These are phyloP conservation scores for Stegastes partitus DNA, from an alignment of 2,113 vertebrate species.

Conservation along the genomic window DNA sequence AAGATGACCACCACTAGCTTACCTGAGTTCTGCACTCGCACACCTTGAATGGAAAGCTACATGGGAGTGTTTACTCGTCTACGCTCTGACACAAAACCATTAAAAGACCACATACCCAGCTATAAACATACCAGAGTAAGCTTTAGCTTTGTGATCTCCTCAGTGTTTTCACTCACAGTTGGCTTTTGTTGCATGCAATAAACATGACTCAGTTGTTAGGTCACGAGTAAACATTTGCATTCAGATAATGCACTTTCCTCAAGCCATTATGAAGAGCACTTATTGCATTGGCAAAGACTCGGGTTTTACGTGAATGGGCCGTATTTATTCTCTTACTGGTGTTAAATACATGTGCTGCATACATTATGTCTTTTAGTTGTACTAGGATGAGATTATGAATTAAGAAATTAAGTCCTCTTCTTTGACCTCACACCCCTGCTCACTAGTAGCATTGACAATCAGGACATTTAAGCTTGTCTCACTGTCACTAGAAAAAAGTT, in stretches of 20 bases:
- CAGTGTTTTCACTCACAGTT: conserved; percentile 72
- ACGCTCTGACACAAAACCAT: conserved; percentile 58
- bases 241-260: conserved; percentile 61
- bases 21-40: conserved; percentile 32
- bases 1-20: conserved; percentile 9
- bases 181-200: conserved; percentile 71
- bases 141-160: conserved; percentile 65
- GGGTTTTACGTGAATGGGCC: conserved; percentile 22
- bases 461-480: too few species aligned
- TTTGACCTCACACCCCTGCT: too few species aligned
- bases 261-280: conserved; percentile 22
- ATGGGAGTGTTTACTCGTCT: conserved; percentile 53
- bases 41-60: conserved; percentile 55
- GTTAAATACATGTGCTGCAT: conserved; percentile 11
- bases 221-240: conserved; percentile 70
- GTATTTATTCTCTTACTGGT: not conserved
- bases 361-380: not conserved
- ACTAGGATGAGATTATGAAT: not conserved
- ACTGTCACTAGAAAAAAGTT: too few species aligned
- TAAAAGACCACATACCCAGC: conserved; percentile 59
- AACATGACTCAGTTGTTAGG: conserved; percentile 72
- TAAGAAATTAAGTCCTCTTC: too few species aligned
- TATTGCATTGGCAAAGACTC: conserved; percentile 15
- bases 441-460: too few species aligned
- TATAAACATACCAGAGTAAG: conserved; percentile 67